phyloP scores from a whole-genome alignment of 2,797 vertebrate species.

The Gymnoscopelus microlampas region DNA sequence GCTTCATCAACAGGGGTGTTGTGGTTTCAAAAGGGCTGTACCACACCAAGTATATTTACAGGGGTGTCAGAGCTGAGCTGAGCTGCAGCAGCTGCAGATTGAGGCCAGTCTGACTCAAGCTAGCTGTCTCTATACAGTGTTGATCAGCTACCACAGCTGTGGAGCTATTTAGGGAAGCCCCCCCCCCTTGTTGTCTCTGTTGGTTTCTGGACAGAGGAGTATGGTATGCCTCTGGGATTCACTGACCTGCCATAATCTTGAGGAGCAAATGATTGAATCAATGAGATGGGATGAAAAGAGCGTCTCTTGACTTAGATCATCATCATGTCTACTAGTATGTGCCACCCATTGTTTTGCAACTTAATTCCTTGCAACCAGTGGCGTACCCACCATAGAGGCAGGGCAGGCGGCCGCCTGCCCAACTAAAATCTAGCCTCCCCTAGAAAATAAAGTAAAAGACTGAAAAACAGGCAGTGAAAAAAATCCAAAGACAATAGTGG shows the following conservation, averaged over 20 bases:
- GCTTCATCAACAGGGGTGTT: constrained; percentile 9
- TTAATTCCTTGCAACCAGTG: neutral
- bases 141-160: constrained; percentile 83
- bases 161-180: constrained; percentile 74
- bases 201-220: constrained; percentile 46
- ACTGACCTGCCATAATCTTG: constrained; percentile 21
- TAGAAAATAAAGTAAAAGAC: no score
- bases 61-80: constrained; percentile 37
- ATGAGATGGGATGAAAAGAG: neutral
- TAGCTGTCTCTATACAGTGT: constrained; percentile 67
- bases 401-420: no score
- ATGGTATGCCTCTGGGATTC: constrained; percentile 27
- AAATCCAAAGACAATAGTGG: no score
- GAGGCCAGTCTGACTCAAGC: constrained; percentile 62
- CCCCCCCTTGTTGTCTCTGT: constrained; percentile 69
- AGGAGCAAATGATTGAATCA: constrained; percentile 20
- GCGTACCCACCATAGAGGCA: no score
- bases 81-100: constrained; percentile 61
- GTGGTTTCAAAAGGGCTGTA: constrained; percentile 25
- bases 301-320: neutral
- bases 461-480: no score
- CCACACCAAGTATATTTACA: constrained; percentile 45
- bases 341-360: neutral
- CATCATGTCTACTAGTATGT: neutral
- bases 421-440: no score